Evolutionary conservation across 2,113 vertebrate species (phyloP).

Genomic region (Chloroceryle aenea): DNA sequence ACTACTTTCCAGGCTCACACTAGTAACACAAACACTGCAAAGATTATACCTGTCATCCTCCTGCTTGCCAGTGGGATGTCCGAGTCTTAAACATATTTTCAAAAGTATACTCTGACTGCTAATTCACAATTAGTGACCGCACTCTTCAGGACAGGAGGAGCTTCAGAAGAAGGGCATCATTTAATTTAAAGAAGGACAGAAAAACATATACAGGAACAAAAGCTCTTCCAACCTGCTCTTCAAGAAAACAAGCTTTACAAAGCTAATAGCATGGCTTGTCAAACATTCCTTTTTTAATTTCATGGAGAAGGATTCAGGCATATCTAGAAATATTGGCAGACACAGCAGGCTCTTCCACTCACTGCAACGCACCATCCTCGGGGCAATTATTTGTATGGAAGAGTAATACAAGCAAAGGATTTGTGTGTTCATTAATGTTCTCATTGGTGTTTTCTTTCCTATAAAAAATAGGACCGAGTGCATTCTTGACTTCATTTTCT

Average conservation of each 20-base stretch:
- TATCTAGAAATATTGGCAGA: neutral
- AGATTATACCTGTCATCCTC: neutral
- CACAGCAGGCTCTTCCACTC: neutral
- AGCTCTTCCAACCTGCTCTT: neutral
- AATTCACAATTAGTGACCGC: neutral
- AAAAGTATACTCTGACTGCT: neutral
- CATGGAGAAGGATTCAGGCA: neutral
- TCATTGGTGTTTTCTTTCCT: neutral
- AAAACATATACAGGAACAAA: neutral
- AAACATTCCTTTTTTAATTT: constrained; percentile 3
- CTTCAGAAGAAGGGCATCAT: neutral
- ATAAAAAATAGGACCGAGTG: neutral
- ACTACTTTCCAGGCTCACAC: neutral
- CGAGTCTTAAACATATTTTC: neutral
- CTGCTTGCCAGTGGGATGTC: neutral
- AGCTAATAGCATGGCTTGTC: neutral
- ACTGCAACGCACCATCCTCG: neutral
- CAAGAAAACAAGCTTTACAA: neutral
- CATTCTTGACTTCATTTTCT: neutral
- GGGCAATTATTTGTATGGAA: neutral
- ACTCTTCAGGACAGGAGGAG: neutral
- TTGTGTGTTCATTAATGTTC: neutral
- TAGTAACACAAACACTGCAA: neutral
- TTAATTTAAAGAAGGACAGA: neutral
- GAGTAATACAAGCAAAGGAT: neutral